phyloP scores from a whole-genome alignment of 2,888 invertebrate species.

The Sepiola atlantica region DNA sequence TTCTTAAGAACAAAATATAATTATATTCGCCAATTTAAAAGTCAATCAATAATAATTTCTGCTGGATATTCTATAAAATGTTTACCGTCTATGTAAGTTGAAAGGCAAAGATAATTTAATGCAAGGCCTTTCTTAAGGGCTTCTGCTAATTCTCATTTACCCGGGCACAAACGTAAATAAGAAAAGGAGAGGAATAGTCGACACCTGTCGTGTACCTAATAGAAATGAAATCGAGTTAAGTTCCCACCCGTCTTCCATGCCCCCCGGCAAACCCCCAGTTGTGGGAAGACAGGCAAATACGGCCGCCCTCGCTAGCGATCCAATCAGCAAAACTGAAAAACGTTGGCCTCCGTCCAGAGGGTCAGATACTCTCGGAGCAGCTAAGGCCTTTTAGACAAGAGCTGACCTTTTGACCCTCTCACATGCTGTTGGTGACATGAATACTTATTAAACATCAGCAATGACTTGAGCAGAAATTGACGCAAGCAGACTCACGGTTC shows the following conservation, averaged over 20 bases:
- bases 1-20: too few relatives aligned
- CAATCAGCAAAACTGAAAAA: constrained; percentile 32
- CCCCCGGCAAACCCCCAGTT: not conserved
- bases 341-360: not conserved
- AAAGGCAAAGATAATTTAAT: not conserved
- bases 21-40: not conserved
- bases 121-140: not conserved
- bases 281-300: constrained; percentile 16
- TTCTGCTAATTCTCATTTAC: not conserved
- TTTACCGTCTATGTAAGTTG: not conserved
- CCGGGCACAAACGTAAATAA: not conserved
- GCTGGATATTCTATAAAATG: not conserved
- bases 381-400: constrained; percentile 19
- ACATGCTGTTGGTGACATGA: constrained; percentile 32
- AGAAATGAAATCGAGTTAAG: constrained; percentile 10
- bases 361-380: constrained; percentile 11
- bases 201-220: constrained; percentile 32
- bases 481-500: not conserved
- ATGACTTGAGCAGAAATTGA: constrained; percentile 10
- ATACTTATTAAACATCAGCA: constrained; percentile 32
- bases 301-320: not conserved
- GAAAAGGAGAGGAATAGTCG: not conserved
- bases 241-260: not conserved
- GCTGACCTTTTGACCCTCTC: constrained; percentile 19
- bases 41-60: not conserved